Evolutionary conservation across 2,113 vertebrate species (phyloP).

Genomic region (Ellobius talpinus): DNA sequence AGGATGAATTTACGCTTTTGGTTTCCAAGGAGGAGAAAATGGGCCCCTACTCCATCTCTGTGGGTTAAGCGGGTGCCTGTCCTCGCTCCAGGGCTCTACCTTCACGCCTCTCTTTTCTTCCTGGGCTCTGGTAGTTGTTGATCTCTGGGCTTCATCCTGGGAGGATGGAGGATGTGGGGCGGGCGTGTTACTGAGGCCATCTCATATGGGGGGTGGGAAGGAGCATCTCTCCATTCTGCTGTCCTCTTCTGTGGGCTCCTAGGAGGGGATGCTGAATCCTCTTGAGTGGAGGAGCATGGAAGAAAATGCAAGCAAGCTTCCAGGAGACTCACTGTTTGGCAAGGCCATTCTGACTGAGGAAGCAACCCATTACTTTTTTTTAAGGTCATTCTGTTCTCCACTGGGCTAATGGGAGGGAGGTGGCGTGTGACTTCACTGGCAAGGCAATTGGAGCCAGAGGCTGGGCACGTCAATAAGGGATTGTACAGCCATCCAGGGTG

Average conservation of each 20-base stretch:
- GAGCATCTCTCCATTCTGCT: neutral
- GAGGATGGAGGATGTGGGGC: neutral
- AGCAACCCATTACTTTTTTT: slow-evolving; percentile 6
- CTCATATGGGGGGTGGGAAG: neutral
- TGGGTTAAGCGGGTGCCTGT: neutral
- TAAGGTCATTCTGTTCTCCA: slow-evolving; percentile 72
- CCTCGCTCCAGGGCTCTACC: neutral
- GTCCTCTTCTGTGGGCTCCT: neutral
- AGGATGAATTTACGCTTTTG: neutral
- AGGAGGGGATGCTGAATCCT: neutral
- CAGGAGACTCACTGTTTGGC: slow-evolving; percentile 56
- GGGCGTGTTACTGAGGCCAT: rapidly evolving
- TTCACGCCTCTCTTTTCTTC: neutral
- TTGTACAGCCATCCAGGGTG: neutral
- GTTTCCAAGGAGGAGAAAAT: neutral
- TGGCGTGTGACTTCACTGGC: slow-evolving; percentile 51
- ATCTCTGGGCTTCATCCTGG: neutral
- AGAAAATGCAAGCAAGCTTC: neutral
- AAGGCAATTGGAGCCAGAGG: neutral
- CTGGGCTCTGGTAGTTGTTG: neutral
- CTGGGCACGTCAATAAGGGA: neutral
- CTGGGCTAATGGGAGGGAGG: neutral
- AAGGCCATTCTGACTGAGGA: neutral
- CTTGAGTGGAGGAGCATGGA: neutral
- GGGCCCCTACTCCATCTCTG: neutral